Base-by-base conservation (phyloP, 2,797 vertebrate genomes). In the Podarcis lilfordi region DNA sequence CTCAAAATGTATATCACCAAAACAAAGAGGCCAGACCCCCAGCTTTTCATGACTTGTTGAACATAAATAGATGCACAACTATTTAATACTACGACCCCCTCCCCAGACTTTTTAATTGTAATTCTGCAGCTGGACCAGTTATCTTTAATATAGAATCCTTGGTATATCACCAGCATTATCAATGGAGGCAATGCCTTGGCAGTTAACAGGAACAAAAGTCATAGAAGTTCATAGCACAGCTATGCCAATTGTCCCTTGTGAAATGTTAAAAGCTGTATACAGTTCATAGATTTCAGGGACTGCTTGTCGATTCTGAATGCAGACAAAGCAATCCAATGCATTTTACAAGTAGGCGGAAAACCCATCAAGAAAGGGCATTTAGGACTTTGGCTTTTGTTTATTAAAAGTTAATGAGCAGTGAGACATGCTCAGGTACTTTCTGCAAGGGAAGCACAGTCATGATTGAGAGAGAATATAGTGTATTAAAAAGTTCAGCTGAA, bases 371-470 rank as follows among this genome's bases (percentile, higher is more conserved):
- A 84, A 87, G 55, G 21, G 84, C 86, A 1, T 13, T 84, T 86
- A 74, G 5, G 84, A 19, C 9, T 69, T 87, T 71, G 35, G 21
- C 68, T 19, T 43, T 69, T 0, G 76, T 94, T 84, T 88, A 74
- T 86, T 91, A 90, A 88, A 19, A 80, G 88, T 89, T 91, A 91
- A 92, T 93, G 45, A 92, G 87, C 89, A 92, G 74, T 90, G 71
- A 90, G 91, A 21, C 21, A 78, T 66, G 88, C 84, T 0, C 80
- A 91, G 25, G 8, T 80, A 1, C 43, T 83, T 75, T 93, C 82
- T 91, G 91, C 37, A 89, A 76, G n/a, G 7, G n/a, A 86, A 17
- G 21, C 40, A 32, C 43, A 71, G 86, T 80, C 72, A 88, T 69
- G 81, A 80, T 89, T 72, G 86, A 89, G 86, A n/a, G 43, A 91